These are phyloP conservation scores for Anthoptus insignis DNA, from an alignment of 2,888 invertebrate genomes.

Conservation along the genomic window DNA sequence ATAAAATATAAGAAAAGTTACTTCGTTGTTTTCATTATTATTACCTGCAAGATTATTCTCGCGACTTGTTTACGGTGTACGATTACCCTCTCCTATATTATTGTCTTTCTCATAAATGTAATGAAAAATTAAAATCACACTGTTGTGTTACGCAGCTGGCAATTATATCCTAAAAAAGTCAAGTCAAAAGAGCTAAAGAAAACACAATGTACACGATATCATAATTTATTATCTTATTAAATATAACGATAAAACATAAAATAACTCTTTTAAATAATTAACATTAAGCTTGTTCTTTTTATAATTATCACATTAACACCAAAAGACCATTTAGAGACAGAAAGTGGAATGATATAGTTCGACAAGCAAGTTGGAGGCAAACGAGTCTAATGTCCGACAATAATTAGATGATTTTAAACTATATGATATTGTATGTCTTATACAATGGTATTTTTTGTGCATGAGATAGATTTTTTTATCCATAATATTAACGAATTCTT, in stretches of 20 bases:
- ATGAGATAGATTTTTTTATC: neutral
- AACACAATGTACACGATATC: constrained; percentile 18
- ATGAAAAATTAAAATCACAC: too few relatives aligned
- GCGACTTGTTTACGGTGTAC: too few relatives aligned
- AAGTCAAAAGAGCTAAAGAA: too few relatives aligned
- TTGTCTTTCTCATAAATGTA: too few relatives aligned
- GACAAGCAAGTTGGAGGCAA: constrained; percentile 33
- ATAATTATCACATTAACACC: constrained; percentile 79
- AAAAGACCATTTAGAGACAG: constrained; percentile 71
- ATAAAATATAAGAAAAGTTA: constrained; percentile 61
- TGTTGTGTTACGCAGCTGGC: too few relatives aligned
- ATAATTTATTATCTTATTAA: constrained; percentile 79
- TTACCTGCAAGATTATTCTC: too few relatives aligned
- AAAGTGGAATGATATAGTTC: constrained; percentile 73
- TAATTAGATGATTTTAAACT: neutral
- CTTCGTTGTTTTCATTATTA: constrained; percentile 43
- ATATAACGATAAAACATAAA: constrained; percentile 85
- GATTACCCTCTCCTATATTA: too few relatives aligned
- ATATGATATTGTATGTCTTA: neutral
- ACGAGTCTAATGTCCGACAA: constrained; percentile 13
- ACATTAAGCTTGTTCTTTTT: constrained; percentile 82
- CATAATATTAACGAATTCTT: neutral
- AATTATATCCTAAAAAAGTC: too few relatives aligned
- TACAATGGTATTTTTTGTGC: neutral
- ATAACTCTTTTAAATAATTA: constrained; percentile 82